Base-by-base conservation (phyloP, 2,797 vertebrate species). In the Acanthurus tractus region DNA sequence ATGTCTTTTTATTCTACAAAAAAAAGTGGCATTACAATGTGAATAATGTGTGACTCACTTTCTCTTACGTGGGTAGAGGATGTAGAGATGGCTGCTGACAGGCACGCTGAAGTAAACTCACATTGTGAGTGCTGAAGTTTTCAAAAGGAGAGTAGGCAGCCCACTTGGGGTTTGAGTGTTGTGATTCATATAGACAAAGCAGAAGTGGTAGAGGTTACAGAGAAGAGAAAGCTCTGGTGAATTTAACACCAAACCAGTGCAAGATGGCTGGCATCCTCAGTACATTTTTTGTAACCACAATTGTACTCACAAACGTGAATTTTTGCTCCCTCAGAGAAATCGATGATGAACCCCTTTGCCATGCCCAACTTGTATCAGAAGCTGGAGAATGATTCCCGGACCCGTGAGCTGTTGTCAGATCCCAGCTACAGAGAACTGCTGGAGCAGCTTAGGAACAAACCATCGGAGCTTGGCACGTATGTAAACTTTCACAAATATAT, bases 261-360 rank as follows among this genome's bases (percentile, higher is more conserved):
- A 61, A 53, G 23, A 25, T 48, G 8, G 6, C 5, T 66, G 53
- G 40, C 7, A 46, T 23, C 4, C 4, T 57, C 8, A 70, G 3
- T 29, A 46, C 29, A 17, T 66, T 63, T 0, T 76, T 68, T 79
- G 1, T 67, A 17, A 42, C 11, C 6, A 23, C 40, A 36, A 22
- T 57, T 8, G 22, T 29, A 17, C 44, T 70, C 50, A 70, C 78
- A 20, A 57, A 53, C 11, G 38, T 49, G 1, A 13, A 2, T 64
- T 77, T 72, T 56, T 71, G 15, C 11, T 58, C 74, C 63, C 75
- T 20, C 88, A 98, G 97, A 99, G 79, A 96, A 96, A 89, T 90
- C 96, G 29, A 96, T 97, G 92, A 97, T 98, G 96, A 99, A 98
- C 86, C 98, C 98, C 4, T 99, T 99, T 78, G 95, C 96, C 22